Evolutionary conservation across 2,797 vertebrate genomes (phyloP).

Genomic region (Spatula clypeata): DNA sequence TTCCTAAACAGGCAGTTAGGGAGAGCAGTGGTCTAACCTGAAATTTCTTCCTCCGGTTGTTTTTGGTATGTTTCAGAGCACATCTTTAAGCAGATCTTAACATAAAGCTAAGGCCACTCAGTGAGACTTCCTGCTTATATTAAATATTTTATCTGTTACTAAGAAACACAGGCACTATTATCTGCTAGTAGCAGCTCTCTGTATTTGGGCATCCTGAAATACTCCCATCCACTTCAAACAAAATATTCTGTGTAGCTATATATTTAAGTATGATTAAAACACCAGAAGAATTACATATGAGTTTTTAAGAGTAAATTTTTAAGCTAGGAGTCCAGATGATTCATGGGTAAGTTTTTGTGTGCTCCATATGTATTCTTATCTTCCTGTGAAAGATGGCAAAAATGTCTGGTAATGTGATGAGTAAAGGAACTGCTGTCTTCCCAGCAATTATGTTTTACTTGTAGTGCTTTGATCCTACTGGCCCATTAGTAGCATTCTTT

Average conservation of each 20-base stretch:
- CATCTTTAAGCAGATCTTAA: neutral
- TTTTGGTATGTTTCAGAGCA: neutral
- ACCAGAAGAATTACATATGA: neutral
- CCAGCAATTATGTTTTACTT: neutral
- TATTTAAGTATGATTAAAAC: slow-evolving; percentile 13
- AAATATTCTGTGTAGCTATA: neutral
- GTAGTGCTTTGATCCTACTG: neutral
- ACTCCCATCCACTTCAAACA: neutral
- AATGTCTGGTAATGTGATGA: neutral
- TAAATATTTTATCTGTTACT: slow-evolving; percentile 42
- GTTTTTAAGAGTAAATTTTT: neutral
- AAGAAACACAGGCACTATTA: slow-evolving; percentile 34
- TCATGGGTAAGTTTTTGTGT: neutral
- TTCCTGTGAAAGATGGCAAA: neutral
- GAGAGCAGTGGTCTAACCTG: slow-evolving; percentile 2
- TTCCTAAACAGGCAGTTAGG: slow-evolving; percentile 5
- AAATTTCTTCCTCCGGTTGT: neutral
- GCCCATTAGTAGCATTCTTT: neutral
- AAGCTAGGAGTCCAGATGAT: neutral
- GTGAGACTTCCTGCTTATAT: slow-evolving; percentile 32
- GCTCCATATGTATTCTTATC: neutral
- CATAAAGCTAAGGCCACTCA: neutral
- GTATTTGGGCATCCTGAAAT: slow-evolving; percentile 2
- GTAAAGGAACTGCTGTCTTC: neutral
- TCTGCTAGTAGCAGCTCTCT: slow-evolving; percentile 13